Conservation (phyloP, 2,797 vertebrate genomes). For the Fringilla coelebs region DNA sequence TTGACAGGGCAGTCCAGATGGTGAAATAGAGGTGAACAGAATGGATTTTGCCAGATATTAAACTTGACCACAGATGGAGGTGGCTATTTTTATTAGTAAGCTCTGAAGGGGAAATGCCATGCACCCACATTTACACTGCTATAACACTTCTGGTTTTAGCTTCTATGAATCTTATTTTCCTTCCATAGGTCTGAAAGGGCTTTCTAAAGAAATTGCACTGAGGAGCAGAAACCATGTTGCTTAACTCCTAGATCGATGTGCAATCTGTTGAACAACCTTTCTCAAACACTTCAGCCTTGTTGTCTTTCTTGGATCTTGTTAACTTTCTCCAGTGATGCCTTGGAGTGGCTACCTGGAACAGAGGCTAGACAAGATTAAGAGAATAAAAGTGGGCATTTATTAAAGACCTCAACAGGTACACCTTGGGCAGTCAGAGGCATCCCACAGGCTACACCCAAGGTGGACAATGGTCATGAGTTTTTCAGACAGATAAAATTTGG, state of each 20-base stretch:
- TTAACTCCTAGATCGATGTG: not conserved
- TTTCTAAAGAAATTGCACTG: not conserved
- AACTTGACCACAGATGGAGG: slow-evolving; percentile 41
- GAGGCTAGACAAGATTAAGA: not conserved
- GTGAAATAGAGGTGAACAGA: slow-evolving; percentile 52
- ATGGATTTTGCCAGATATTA: slow-evolving; percentile 52
- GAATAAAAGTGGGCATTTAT: not conserved
- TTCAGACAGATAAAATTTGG: not conserved
- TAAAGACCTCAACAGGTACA: not conserved
- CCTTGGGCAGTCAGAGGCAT: not conserved
- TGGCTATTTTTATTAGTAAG: slow-evolving; percentile 38
- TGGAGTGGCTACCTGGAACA: not conserved
- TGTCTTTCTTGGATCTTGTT: not conserved
- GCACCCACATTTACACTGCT: slow-evolving; percentile 7
- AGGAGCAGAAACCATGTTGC: not conserved
- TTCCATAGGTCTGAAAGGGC: not conserved
- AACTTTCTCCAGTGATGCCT: not conserved
- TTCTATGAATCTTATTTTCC: slow-evolving; percentile 17
- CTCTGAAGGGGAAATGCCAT: slow-evolving; percentile 29
- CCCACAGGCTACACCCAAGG: not conserved
- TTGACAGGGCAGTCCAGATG: slow-evolving; percentile 18
- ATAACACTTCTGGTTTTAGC: slow-evolving; percentile 29
- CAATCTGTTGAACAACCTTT: not conserved
- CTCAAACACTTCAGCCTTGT: not conserved
- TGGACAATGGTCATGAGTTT: fast-evolving